Conservation (phyloP, 2,113 vertebrate genomes). For the Phrynosoma blainvillii region DNA sequence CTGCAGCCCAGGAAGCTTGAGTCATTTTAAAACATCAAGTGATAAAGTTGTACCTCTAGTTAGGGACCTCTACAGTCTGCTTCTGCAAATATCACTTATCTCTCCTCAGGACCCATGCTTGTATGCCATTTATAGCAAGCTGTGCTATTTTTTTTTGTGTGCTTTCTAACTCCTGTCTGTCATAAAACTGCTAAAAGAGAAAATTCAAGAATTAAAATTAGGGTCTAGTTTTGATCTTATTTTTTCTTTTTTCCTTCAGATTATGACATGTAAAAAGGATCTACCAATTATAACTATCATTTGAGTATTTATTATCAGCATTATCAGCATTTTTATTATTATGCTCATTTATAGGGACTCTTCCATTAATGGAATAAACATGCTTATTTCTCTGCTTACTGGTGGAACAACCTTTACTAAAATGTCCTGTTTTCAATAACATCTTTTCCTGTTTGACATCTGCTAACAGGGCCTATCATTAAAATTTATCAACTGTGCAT, state of each 20-base stretch:
- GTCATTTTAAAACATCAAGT: no score
- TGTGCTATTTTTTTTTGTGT: background rate
- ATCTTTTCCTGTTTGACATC: constrained; percentile 35
- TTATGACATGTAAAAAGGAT: background rate
- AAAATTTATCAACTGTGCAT: constrained; percentile 42
- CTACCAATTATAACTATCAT: background rate
- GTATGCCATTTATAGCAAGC: background rate
- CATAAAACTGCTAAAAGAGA: background rate
- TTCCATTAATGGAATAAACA: background rate
- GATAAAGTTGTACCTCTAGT: no score
- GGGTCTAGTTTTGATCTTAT: background rate
- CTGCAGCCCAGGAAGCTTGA: no score
- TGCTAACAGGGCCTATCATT: constrained; percentile 36
- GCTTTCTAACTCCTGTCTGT: background rate
- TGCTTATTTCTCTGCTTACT: background rate
- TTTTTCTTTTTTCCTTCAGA: background rate
- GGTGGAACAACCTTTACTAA: background rate
- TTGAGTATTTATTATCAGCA: background rate
- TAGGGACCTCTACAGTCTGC: background rate
- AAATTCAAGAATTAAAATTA: background rate
- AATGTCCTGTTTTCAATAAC: constrained; percentile 25
- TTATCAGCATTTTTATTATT: background rate
- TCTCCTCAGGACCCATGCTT: background rate
- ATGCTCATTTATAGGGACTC: background rate
- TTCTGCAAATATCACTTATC: background rate